Conservation (phyloP, 2,113 vertebrate genomes). For the Pardalotus punctatus region DNA sequence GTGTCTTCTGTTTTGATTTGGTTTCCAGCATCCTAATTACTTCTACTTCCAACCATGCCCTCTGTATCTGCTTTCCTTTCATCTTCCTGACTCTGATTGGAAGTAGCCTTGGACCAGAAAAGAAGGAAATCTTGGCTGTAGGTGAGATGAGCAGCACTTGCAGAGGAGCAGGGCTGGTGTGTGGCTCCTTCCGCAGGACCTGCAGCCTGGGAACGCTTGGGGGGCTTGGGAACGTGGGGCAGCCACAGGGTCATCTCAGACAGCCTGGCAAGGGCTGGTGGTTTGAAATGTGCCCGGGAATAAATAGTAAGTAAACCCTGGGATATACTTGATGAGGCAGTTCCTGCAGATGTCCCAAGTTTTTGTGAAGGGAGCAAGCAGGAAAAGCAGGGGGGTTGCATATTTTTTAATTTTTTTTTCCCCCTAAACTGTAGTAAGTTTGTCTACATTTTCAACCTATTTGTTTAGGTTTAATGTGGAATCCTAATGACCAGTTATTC, state of each 20-base stretch:
- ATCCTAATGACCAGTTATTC: neutral
- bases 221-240: neutral
- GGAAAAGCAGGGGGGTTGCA: neutral
- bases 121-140: neutral
- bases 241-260: neutral
- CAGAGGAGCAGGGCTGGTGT: rapidly evolving
- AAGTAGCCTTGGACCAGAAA: neutral
- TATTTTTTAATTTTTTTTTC: neutral
- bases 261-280: neutral
- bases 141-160: neutral
- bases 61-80: neutral
- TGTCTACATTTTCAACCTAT: neutral
- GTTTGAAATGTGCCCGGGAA: neutral
- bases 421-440: neutral
- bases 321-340: neutral
- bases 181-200: neutral
- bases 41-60: neutral
- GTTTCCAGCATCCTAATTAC: neutral
- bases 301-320: neutral
- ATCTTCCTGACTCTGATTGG: neutral
- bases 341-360: neutral
- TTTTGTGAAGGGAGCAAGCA: neutral
- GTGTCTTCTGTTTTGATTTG: neutral
- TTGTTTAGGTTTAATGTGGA: neutral
- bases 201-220: neutral